A percentile compares a stretch with the other conserved stretches of the same genome.
Evolutionary conservation across 2,113 vertebrate genomes (phyloP).

Genomic region (Hippocampus guttulatus): DNA sequence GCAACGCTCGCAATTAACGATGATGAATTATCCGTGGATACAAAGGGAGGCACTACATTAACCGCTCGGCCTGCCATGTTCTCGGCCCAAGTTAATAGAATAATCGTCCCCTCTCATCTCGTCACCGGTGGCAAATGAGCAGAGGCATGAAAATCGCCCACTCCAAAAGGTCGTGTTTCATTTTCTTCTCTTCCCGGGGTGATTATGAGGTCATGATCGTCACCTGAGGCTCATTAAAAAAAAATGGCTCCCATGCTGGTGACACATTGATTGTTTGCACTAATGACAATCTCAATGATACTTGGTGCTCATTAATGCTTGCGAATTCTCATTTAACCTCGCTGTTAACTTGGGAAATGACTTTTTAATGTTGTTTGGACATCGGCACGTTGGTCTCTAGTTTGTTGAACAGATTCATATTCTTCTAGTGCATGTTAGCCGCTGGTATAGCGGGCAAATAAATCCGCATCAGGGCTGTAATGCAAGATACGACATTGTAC

Average conservation of each 20-base stretch:
- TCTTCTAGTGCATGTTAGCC: neutral
- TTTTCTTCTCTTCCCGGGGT: neutral
- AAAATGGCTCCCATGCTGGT: neutral
- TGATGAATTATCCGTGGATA: neutral
- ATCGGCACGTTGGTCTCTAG: neutral
- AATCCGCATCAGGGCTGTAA: neutral
- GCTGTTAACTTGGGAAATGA: neutral
- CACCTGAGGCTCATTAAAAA: neutral
- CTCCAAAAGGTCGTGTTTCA: slow-evolving; percentile 1
- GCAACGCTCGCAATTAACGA: neutral
- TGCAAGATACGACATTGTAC: neutral
- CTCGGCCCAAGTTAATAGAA: neutral
- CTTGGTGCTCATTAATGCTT: neutral
- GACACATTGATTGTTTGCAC: slow-evolving; percentile 1
- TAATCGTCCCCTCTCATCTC: slow-evolving; percentile 10
- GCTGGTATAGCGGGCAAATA: neutral
- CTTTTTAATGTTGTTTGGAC: slow-evolving; percentile 7
- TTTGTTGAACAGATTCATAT: neutral
- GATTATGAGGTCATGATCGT: neutral
- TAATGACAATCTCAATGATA: neutral
- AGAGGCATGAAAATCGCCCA: neutral
- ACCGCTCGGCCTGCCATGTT: neutral
- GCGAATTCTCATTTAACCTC: slow-evolving; percentile 1
- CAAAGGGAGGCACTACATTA: slow-evolving; percentile 1
- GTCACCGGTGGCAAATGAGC: slow-evolving; percentile 1